phyloP scores from a whole-genome alignment of 2,797 vertebrate species.

The Micromesistius poutassou region DNA sequence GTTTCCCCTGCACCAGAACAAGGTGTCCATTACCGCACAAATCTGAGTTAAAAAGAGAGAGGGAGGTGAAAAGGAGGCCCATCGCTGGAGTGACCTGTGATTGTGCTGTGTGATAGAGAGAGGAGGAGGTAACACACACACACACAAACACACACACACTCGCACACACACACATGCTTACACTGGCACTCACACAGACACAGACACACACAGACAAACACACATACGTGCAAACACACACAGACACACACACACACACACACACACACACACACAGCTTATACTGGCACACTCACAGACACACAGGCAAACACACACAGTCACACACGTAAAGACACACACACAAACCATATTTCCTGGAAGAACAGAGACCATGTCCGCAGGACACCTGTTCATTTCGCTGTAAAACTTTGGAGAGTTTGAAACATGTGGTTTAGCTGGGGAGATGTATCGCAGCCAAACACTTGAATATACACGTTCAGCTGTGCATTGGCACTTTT shows the following conservation, averaged over 20 bases:
- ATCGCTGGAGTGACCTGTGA: slow-evolving; percentile 47
- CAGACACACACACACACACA: not conserved
- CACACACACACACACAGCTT: slow-evolving; percentile 2
- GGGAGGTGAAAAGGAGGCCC: slow-evolving; percentile 16
- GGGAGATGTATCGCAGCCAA: slow-evolving; percentile 62
- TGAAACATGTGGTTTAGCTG: slow-evolving; percentile 69
- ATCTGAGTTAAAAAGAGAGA: slow-evolving; percentile 43
- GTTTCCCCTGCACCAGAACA: slow-evolving; percentile 37
- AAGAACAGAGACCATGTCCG: slow-evolving; percentile 55
- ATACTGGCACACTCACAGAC: not conserved
- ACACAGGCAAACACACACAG: not conserved
- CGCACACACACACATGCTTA: slow-evolving; percentile 1
- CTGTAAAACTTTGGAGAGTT: slow-evolving; percentile 61
- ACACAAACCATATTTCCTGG: slow-evolving; percentile 40
- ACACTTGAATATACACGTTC: slow-evolving; percentile 67
- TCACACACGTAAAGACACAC: no score
- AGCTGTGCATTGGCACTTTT: slow-evolving; percentile 71
- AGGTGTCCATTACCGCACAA: slow-evolving; percentile 62
- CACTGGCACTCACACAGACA: no score
- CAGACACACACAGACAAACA: no score
- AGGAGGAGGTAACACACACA: slow-evolving; percentile 42
- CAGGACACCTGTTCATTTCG: slow-evolving; percentile 71
- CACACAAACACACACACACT: not conserved
- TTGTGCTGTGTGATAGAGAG: slow-evolving; percentile 54
- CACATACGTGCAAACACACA: slow-evolving; percentile 1